A percentile compares a stretch with the other conserved stretches of the same genome.
These are phyloP conservation scores for Pseudomyrmex sp. DNA, from an alignment of 1,140 invertebrate species.

Conservation along the genomic window DNA sequence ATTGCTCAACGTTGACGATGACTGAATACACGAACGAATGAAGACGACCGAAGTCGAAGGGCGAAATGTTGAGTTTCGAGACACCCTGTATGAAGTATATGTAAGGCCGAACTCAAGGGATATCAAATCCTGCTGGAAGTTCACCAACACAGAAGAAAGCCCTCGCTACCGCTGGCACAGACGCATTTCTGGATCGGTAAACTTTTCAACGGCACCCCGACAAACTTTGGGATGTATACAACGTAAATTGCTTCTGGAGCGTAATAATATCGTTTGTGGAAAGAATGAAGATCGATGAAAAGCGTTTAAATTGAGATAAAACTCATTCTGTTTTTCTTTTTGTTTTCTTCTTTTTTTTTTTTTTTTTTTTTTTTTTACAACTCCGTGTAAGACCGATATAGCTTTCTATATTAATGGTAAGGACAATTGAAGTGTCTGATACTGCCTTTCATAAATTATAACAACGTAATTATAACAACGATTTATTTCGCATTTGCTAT, in stretches of 20 bases:
- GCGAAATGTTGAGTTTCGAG: not conserved
- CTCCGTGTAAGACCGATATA: not conserved
- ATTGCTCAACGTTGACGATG: not conserved
- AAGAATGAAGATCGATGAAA: conserved; percentile 27
- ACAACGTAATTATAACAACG: not conserved
- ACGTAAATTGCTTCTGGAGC: conserved; percentile 34
- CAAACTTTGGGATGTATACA: conserved; percentile 29
- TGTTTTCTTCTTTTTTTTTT: no score
- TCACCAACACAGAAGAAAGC: not conserved
- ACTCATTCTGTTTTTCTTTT: not conserved
- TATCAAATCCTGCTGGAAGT: conserved; percentile 21
- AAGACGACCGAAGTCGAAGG: not conserved
- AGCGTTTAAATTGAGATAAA: conserved; percentile 9
- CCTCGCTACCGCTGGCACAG: not conserved
- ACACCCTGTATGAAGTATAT: conserved; percentile 16
- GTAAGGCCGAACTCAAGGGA: not conserved
- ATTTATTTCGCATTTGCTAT: not conserved
- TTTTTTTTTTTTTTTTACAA: not conserved
- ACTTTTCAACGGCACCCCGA: conserved; percentile 19
- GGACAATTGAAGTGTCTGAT: not conserved
- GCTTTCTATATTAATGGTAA: not conserved
- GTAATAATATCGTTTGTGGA: conserved; percentile 26
- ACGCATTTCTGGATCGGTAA: conserved; percentile 23
- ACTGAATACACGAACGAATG: not conserved
- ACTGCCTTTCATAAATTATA: not conserved